These are phyloP conservation scores for Neodiprion pinetum DNA, from an alignment of 1,140 invertebrate genomes.

Conservation along the genomic window DNA sequence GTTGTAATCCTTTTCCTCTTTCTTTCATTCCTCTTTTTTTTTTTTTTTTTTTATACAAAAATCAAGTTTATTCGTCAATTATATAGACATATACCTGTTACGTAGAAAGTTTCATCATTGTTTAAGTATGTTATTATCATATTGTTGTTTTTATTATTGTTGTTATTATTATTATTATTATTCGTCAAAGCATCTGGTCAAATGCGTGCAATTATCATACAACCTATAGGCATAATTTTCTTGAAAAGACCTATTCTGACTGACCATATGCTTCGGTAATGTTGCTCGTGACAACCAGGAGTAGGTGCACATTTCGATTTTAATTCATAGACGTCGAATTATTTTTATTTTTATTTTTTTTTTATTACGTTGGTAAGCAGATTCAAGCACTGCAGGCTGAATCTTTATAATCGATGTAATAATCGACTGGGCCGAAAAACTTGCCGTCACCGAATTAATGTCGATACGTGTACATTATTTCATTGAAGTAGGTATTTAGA, in stretches of 20 bases:
- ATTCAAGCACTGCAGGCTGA: too few species aligned
- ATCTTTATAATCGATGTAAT: too few species aligned
- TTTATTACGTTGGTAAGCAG: background rate
- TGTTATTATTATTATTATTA: conserved; percentile 28
- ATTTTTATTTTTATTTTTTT: background rate
- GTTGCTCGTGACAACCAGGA: conserved; percentile 36
- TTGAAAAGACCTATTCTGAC: conserved; percentile 33
- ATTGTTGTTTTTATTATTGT: background rate
- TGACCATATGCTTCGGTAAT: conserved; percentile 41
- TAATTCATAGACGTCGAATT: background rate
- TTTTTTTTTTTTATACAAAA: conserved; percentile 51
- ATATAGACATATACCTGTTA: conserved; percentile 57
- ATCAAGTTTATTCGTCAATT: conserved; percentile 60
- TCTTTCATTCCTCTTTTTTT: background rate
- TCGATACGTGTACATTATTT: conserved; percentile 21
- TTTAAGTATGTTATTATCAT: conserved; percentile 35
- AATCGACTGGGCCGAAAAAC: too few species aligned
- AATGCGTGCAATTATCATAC: conserved; percentile 29
- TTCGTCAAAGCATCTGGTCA: conserved; percentile 43
- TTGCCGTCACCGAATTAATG: too few species aligned
- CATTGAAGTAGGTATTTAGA: conserved; percentile 39
- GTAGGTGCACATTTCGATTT: background rate
- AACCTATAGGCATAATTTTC: conserved; percentile 28
- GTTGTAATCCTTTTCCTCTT: too few species aligned
- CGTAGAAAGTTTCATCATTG: conserved; percentile 53